Conservation (phyloP, 2,113 vertebrate genomes). For the Elgaria multicarinata region DNA sequence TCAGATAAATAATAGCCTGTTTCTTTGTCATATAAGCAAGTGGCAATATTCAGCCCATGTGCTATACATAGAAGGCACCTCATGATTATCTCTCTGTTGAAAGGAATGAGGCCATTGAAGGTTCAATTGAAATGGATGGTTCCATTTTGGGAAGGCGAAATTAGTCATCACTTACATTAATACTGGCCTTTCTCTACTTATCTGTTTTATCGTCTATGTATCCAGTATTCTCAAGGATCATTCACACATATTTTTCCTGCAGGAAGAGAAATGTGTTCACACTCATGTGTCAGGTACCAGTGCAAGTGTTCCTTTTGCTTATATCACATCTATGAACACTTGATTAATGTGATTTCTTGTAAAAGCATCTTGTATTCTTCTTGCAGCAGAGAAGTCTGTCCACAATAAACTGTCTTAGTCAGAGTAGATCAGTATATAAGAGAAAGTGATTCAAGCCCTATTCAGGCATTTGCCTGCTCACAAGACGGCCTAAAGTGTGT, state of each 20-base stretch:
- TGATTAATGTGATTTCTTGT: neutral
- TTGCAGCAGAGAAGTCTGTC: neutral
- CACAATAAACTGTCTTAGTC: neutral
- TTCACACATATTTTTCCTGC: neutral
- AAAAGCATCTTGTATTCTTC: neutral
- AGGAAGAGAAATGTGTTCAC: neutral
- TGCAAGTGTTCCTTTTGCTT: neutral
- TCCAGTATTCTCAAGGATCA: neutral
- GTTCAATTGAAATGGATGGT: neutral
- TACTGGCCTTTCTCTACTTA: neutral
- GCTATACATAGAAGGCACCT: neutral
- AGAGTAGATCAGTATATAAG: neutral
- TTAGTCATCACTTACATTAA: neutral
- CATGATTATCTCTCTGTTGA: neutral
- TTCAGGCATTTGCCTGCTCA: too few species aligned
- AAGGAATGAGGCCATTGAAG: neutral
- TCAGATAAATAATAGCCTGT: conserved; percentile 8
- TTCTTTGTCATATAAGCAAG: neutral
- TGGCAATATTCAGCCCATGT: neutral
- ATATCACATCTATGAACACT: neutral
- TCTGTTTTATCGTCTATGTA: neutral
- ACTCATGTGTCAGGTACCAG: neutral
- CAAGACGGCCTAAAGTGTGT: too few species aligned
- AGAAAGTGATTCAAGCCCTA: too few species aligned
- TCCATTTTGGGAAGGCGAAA: conserved; percentile 37